Percentiles rank a stretch among this genome's conserved stretches.
Evolutionary conservation across 2,113 vertebrate genomes (phyloP).

Genomic region (Upupa epops): DNA sequence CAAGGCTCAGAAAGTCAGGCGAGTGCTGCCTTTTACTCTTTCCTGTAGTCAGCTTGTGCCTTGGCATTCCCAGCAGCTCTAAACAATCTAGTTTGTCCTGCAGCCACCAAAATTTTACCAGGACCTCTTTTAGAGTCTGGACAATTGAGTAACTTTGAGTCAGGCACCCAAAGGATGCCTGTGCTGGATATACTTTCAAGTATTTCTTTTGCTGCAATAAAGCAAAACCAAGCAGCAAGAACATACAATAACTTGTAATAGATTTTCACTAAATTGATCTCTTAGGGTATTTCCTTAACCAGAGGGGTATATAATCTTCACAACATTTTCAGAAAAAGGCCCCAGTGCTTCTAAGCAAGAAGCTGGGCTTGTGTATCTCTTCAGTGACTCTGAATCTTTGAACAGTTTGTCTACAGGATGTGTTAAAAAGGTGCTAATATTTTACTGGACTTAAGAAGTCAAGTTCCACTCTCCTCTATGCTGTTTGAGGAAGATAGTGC

Average conservation of each 20-base stretch:
- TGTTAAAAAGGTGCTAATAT: neutral
- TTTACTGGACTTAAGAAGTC: neutral
- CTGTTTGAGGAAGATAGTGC: neutral
- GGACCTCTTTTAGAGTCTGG: neutral
- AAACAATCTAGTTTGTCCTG: neutral
- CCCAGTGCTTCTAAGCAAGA: neutral
- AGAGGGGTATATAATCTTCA: neutral
- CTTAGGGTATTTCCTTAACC: neutral
- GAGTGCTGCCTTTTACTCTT: neutral
- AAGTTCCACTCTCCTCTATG: neutral
- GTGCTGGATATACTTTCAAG: neutral
- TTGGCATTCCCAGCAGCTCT: neutral
- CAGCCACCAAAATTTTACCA: neutral
- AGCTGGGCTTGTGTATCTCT: neutral
- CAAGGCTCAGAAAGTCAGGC: neutral
- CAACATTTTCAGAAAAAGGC: neutral
- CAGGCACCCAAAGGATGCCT: neutral
- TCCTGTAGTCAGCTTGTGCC: neutral
- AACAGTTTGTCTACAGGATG: neutral
- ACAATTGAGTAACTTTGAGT: neutral
- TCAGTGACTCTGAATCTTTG: neutral
- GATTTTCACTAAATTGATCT: neutral
- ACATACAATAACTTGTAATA: neutral
- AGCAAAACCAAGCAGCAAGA: neutral
- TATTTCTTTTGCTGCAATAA: neutral